Conservation (phyloP, 1,140 invertebrate genomes). For the Lucilia sericata region DNA sequence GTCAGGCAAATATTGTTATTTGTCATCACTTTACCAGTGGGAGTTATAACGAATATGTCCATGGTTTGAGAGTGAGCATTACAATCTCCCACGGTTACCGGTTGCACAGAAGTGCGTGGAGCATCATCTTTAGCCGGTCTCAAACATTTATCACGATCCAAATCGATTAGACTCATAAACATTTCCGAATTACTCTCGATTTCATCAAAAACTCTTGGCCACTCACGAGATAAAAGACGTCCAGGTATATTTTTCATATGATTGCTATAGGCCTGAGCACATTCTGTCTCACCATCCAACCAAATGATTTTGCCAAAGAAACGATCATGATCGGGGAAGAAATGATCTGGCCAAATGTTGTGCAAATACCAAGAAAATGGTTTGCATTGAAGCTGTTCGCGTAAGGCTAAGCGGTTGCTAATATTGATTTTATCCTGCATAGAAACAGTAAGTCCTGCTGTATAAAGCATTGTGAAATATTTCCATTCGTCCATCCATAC, state of each 20-base stretch:
- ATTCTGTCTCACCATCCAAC: conserved; percentile 62
- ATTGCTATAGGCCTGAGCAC: conserved; percentile 58
- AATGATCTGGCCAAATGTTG: conserved; percentile 91
- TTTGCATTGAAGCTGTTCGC: conserved; percentile 86
- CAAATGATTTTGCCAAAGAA: conserved; percentile 83
- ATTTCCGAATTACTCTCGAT: conserved; percentile 57
- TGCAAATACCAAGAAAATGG: conserved; percentile 96
- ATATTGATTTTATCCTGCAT: conserved; percentile 57
- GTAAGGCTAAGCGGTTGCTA: conserved; percentile 76
- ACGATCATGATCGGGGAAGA: conserved; percentile 84
- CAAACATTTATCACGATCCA: conserved; percentile 61
- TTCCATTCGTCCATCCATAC: conserved; percentile 97
- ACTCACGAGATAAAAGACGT: conserved; percentile 56
- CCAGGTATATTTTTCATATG: conserved; percentile 63
- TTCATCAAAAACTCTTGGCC: conserved; percentile 60
- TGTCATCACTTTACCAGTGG: conserved; percentile 71
- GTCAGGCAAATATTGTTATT: conserved; percentile 66
- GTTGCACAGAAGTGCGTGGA: conserved; percentile 64
- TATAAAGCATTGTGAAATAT: conserved; percentile 82
- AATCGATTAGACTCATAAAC: conserved; percentile 57
- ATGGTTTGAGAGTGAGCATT: conserved; percentile 69
- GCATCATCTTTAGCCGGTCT: conserved; percentile 57
- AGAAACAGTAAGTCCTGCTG: conserved; percentile 71
- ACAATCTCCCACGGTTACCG: conserved; percentile 71
- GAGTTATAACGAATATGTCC: conserved; percentile 82